Percentiles rank a stretch among this genome's conserved stretches.
Evolutionary conservation across 2,888 invertebrate species (phyloP).

Genomic region (Helobdella robusta): DNA sequence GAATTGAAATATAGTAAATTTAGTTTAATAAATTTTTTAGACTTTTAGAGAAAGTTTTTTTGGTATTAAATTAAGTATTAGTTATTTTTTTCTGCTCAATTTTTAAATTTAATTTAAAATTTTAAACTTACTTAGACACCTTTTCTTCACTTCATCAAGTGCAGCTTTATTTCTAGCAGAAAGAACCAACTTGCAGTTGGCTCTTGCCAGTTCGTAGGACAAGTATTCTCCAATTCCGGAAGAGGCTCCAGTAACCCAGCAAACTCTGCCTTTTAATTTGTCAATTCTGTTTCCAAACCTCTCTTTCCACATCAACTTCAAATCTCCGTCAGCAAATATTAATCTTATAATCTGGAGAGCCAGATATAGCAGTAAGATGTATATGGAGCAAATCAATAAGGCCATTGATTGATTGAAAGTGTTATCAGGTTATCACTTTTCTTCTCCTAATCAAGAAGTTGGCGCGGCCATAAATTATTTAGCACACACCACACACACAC

Average conservation of each 20-base stretch:
- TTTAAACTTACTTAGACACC: conserved; percentile 56
- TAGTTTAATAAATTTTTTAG: no score
- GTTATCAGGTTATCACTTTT: no score
- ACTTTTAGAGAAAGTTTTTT: no score
- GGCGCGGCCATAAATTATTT: no score
- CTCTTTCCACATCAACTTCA: conserved; percentile 38
- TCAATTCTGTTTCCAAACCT: conserved; percentile 37
- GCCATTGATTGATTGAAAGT: no score
- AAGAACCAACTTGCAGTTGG: conserved; percentile 60
- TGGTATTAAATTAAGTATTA: no score
- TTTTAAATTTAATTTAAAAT: no score
- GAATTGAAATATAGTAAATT: no score
- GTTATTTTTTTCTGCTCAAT: no score
- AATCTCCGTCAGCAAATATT: conserved; percentile 40
- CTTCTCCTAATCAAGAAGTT: no score
- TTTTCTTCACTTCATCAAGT: conserved; percentile 59
- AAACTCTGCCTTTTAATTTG: conserved; percentile 59
- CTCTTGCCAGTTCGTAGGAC: conserved; percentile 59
- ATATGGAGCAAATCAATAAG: no score
- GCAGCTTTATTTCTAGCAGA: conserved; percentile 60
- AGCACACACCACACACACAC: no score
- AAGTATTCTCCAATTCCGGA: conserved; percentile 71
- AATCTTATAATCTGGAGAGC: conserved; percentile 28
- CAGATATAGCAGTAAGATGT: conserved; percentile 11
- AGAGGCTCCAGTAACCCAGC: conserved; percentile 76